These are phyloP conservation scores for Perccottus glenii DNA, from an alignment of 2,113 vertebrate genomes.

Conservation along the genomic window DNA sequence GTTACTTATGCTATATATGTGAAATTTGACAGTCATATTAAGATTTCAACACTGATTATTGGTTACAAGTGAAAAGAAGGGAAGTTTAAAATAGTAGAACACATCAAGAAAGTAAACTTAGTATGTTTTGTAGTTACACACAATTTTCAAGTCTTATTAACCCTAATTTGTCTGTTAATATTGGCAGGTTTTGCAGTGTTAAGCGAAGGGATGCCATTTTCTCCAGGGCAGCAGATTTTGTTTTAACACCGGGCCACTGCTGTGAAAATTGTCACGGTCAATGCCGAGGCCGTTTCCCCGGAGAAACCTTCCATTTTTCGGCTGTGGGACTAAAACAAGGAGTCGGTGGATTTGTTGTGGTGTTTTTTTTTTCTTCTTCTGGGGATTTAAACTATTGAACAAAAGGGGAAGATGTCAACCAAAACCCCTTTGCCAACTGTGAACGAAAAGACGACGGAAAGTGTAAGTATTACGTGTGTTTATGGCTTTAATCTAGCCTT, in stretches of 20 bases:
- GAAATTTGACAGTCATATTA: too few species aligned
- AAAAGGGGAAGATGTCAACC: conserved; percentile 86
- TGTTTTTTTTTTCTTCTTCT: not conserved
- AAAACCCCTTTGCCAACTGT: conserved; percentile 93
- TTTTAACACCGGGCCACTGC: conserved; percentile 10
- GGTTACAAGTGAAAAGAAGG: too few species aligned
- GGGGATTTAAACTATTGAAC: conserved; percentile 9
- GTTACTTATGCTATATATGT: too few species aligned
- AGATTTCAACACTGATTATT: too few species aligned
- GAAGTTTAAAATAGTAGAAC: too few species aligned
- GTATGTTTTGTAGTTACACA: too few species aligned
- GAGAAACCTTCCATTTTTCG: conserved; percentile 35
- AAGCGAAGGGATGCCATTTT: not conserved
- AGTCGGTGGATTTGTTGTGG: conserved; percentile 9
- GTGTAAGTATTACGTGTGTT: conserved; percentile 82
- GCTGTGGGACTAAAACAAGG: conserved; percentile 12
- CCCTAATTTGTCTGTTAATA: not conserved
- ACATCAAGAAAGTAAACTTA: too few species aligned
- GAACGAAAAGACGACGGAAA: conserved; percentile 93
- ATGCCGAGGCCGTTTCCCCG: conserved; percentile 59
- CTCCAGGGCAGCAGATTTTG: not conserved
- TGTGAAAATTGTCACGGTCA: conserved; percentile 57
- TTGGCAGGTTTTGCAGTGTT: not conserved
- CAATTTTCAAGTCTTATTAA: not conserved
- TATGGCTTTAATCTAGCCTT: not conserved